A percentile compares a stretch with the other conserved stretches of the same genome.
phyloP scores from a whole-genome alignment of 2,888 invertebrate genomes.

The Onthophagus sagittarius region DNA sequence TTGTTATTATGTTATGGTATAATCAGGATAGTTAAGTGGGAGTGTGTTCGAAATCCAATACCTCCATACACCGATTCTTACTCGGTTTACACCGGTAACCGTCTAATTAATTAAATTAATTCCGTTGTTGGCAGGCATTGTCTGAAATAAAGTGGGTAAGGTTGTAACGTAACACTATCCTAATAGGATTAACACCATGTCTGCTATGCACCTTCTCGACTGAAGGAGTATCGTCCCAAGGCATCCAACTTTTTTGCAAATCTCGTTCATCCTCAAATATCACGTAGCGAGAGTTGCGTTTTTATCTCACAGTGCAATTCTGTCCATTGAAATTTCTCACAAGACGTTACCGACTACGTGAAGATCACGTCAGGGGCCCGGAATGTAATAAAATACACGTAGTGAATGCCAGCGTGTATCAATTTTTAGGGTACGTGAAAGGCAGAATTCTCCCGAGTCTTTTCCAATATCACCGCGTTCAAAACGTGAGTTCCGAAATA shows the following conservation, averaged over 20 bases:
- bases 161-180: neutral
- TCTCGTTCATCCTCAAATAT: neutral
- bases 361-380: constrained; percentile 2
- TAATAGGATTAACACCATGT: neutral
- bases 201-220: neutral
- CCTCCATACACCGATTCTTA: neutral
- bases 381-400: constrained; percentile 15
- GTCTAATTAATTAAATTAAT: neutral
- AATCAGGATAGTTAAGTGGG: neutral
- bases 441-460: constrained; percentile 3
- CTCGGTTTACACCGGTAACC: neutral
- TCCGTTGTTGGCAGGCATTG: neutral
- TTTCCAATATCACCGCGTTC: neutral
- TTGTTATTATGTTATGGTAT: too few species aligned
- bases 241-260: neutral
- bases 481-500: neutral
- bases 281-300: neutral
- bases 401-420: constrained; percentile 3
- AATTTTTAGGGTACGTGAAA: constrained; percentile 15
- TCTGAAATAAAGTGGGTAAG: neutral
- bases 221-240: neutral
- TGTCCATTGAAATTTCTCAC: neutral
- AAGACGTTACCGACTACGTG: neutral
- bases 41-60: neutral
- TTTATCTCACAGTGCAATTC: neutral